Base-by-base conservation (phyloP, 2,113 vertebrate genomes). In the Dascyllus trimaculatus region DNA sequence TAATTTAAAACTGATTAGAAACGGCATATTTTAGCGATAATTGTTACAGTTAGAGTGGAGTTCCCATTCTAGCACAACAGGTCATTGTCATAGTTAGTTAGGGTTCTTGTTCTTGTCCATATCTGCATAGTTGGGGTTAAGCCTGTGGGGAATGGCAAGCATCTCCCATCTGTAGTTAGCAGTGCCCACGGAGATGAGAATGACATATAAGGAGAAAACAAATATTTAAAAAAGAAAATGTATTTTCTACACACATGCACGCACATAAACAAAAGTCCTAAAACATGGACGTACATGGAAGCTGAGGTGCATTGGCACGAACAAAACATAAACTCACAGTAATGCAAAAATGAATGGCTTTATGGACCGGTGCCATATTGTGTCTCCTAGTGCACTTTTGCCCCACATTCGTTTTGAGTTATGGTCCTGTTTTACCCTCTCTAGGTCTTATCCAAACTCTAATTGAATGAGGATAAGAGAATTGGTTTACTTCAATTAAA, bases 391-490 rank as follows among this genome's bases (percentile, higher is more conserved):
- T 79, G 75, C 80, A 78, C 83, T 80, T 80, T 84, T 89, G 71
- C 73, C 80, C 76, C 64, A 80, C 71, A 81, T 86, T 78, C 48
- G 13, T 74, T 67, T 25, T 71, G 81, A 81, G 62, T 71, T 82
- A 82, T 57, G 60, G 64, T 45, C 49, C 75, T 61, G 78, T 81
- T 88, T 81, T 60, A 83, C 69, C 66, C 77, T 19, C 51, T 18
- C 52, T 85, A 63, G 53, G 66, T 78, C 81, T 74, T 83, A 86
- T 88, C 87, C 87, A 6, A 80, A 90, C 80, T 82, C 68, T 91
- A 92, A 94, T 92, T 91, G 89, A 92, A 92, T 92, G 82, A 93
- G 87, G 70, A 84, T 69, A 87, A 84, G 80, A 83, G 86, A 91
- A 90, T 93, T 91, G 88, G 90, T 88, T 92, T 91, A 81, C 79